Conservation (phyloP, 2,113 vertebrate species). For the Genyomyrus donnyi region DNA sequence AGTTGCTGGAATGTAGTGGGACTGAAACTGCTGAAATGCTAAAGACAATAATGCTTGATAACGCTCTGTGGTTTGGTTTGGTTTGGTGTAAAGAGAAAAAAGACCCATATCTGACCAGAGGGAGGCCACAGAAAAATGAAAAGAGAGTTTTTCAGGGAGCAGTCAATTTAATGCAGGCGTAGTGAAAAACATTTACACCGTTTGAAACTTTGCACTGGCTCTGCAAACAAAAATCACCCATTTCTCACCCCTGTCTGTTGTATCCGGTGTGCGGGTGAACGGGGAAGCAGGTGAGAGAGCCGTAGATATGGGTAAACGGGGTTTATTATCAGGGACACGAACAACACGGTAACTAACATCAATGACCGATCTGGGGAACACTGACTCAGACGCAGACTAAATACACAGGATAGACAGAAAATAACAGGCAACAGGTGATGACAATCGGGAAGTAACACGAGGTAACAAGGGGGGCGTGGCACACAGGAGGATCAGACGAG, state of each 20-base stretch:
- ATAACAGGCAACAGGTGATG: too few relatives aligned
- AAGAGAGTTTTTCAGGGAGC: background rate
- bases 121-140: background rate
- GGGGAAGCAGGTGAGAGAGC: too few relatives aligned
- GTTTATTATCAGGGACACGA: too few relatives aligned
- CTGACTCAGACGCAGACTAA: too few relatives aligned
- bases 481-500: too few relatives aligned
- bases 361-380: too few relatives aligned
- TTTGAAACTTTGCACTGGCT: background rate
- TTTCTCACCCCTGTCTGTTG: background rate
- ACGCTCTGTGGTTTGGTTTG: background rate
- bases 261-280: too few relatives aligned
- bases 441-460: too few relatives aligned
- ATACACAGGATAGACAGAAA: too few relatives aligned
- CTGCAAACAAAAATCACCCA: background rate
- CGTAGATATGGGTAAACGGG: too few relatives aligned
- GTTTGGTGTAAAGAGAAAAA: background rate
- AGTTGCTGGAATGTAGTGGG: background rate
- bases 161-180: background rate
- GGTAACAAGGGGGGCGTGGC: too few relatives aligned
- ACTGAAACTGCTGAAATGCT: background rate
- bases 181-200: background rate
- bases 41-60: background rate
- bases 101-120: background rate
- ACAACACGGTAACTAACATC: too few relatives aligned